A percentile compares a stretch with the other conserved stretches of the same genome.
Conservation (phyloP, 2,888 invertebrate genomes). For the Asteroscopus sphinx region DNA sequence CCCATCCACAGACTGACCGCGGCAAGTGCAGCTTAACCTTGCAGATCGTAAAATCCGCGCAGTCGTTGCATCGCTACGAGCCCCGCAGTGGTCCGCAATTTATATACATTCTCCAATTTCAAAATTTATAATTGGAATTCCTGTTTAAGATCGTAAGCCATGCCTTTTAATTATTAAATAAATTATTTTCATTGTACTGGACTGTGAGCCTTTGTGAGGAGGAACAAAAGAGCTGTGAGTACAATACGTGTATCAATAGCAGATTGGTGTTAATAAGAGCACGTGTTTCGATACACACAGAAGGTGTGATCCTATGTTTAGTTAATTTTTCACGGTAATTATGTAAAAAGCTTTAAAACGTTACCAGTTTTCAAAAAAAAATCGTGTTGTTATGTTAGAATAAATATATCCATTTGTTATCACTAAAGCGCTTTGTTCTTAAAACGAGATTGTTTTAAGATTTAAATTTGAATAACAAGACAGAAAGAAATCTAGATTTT, state of each 20-base stretch:
- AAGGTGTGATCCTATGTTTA: slow-evolving; percentile 22
- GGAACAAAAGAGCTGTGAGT: slow-evolving; percentile 37
- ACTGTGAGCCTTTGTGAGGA: slow-evolving; percentile 23
- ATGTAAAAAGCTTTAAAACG: background rate
- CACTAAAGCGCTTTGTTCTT: too few relatives aligned
- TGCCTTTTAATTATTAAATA: slow-evolving; percentile 24
- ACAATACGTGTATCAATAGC: slow-evolving; percentile 27
- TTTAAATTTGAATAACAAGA: too few relatives aligned
- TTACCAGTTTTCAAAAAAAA: too few relatives aligned
- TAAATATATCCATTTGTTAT: too few relatives aligned
- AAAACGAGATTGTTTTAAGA: too few relatives aligned
- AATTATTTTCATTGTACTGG: slow-evolving; percentile 28
- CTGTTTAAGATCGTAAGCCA: slow-evolving; percentile 15
- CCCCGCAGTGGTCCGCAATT: background rate
- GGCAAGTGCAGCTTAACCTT: too few relatives aligned
- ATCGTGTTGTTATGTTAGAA: too few relatives aligned
- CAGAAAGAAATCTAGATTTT: too few relatives aligned
- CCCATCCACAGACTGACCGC: too few relatives aligned
- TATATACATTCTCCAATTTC: slow-evolving; percentile 2
- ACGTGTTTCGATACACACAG: slow-evolving; percentile 27
- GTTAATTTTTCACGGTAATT: slow-evolving; percentile 15
- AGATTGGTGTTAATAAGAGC: slow-evolving; percentile 35
- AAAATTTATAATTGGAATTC: slow-evolving; percentile 16
- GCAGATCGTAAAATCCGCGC: too few relatives aligned
- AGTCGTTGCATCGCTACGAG: too few relatives aligned